A percentile compares a stretch with the other conserved stretches of the same genome.
Conservation (phyloP, 2,797 vertebrate species). For the Bucorvus abyssinicus region DNA sequence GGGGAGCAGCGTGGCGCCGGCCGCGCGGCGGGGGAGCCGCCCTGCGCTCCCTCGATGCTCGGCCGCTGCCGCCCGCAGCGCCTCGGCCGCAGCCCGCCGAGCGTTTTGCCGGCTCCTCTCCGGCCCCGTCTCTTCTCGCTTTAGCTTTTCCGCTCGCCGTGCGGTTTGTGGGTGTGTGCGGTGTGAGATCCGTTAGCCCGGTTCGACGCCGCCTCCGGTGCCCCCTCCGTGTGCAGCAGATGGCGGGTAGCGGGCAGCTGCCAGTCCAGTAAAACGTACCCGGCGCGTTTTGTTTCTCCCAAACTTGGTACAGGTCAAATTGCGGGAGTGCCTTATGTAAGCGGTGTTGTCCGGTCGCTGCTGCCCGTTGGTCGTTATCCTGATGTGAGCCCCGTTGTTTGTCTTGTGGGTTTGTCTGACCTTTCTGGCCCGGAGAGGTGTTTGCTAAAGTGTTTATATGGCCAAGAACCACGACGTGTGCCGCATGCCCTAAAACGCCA, state of each 20-base stretch:
- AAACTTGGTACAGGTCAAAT: accelerated
- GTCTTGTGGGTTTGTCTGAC: accelerated
- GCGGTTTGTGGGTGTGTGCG: accelerated
- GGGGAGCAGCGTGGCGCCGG: no score
- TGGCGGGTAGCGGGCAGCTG: accelerated
- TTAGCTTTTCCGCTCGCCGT: background rate
- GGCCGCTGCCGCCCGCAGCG: background rate
- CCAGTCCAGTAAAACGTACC: accelerated
- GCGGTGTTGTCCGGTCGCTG: accelerated
- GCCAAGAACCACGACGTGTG: background rate
- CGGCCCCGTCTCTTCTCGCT: background rate
- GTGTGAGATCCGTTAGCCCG: background rate
- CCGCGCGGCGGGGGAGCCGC: background rate
- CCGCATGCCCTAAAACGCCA: accelerated
- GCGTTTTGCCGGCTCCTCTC: background rate
- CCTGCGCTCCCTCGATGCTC: background rate
- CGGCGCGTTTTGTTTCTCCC: background rate
- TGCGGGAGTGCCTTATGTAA: accelerated
- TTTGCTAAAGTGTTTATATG: accelerated
- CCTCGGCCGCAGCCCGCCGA: background rate
- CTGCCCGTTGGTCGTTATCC: no score
- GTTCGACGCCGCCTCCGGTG: accelerated
- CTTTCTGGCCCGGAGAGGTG: no score
- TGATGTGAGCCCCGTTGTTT: background rate
- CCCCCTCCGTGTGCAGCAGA: accelerated